These are phyloP conservation scores for Dryomyza anilis DNA, from an alignment of 2,888 invertebrate species.

Conservation along the genomic window DNA sequence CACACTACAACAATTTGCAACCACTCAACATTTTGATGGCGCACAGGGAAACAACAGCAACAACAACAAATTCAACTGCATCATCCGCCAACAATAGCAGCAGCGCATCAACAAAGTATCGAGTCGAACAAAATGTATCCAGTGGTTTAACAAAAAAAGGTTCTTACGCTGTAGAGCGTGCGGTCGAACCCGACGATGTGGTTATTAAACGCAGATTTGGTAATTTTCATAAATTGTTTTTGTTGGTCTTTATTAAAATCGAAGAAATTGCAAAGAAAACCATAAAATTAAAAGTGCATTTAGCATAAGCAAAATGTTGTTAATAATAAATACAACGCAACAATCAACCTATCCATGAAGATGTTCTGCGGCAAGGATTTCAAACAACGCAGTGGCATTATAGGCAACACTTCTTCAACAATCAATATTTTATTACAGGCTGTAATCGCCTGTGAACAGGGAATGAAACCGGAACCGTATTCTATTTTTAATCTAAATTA, in stretches of 20 bases:
- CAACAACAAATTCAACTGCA: background rate
- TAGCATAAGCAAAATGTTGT: background rate
- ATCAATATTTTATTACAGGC: too few species aligned
- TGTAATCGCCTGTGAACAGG: too few species aligned
- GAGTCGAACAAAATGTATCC: constrained; percentile 41
- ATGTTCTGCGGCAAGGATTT: too few species aligned
- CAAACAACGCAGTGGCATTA: too few species aligned
- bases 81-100: background rate
- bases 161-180: constrained; percentile 39
- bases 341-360: constrained; percentile 4
- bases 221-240: constrained; percentile 35
- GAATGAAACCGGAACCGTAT: too few species aligned
- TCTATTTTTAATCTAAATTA: too few species aligned
- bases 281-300: background rate
- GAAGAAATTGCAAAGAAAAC: background rate
- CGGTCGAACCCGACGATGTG: constrained; percentile 41
- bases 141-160: constrained; percentile 37
- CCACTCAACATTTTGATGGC: constrained; percentile 6
- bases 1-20: background rate
- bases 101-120: constrained; percentile 34
- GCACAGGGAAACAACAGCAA: background rate
- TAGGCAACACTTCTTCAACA: too few species aligned
- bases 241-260: background rate
- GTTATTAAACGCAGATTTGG: constrained; percentile 44
- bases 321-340: too few species aligned